phyloP scores from a whole-genome alignment of 2,113 vertebrate genomes.

The Amphilophus citrinellus region DNA sequence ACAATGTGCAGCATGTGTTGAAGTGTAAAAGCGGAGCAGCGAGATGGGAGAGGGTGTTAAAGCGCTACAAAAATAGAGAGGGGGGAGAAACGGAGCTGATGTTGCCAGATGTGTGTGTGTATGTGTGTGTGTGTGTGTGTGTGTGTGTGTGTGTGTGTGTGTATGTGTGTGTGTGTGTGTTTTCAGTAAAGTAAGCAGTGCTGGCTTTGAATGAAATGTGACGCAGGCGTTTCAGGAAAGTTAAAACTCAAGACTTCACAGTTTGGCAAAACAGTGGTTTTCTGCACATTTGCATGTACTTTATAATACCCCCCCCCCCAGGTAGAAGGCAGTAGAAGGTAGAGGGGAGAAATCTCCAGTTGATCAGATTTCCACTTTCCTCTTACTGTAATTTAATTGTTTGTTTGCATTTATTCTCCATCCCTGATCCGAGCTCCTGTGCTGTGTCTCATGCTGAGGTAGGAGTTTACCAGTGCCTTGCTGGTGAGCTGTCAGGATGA shows the following conservation, averaged over 20 bases:
- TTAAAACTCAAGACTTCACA: not conserved
- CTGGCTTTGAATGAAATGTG: conserved; percentile 55
- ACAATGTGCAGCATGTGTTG: conserved; percentile 29
- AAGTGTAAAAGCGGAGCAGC: not conserved
- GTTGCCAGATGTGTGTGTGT: conserved; percentile 72
- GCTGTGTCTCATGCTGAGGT: conserved; percentile 21
- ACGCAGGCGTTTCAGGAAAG: conserved; percentile 2
- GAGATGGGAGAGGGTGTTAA: not conserved
- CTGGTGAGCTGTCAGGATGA: conserved; percentile 85
- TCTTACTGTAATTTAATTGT: not conserved
- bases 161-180: not conserved
- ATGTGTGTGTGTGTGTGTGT: not conserved
- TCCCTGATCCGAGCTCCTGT: not conserved
- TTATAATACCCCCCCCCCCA: too few relatives aligned
- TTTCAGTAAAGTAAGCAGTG: not conserved
- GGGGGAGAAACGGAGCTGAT: conserved; percentile 59
- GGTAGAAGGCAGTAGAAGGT: too few relatives aligned
- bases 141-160: conserved; percentile 47
- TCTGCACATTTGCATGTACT: not conserved
- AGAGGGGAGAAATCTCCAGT: not conserved
- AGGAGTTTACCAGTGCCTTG: conserved; percentile 66
- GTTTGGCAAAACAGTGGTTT: not conserved
- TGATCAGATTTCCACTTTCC: not conserved
- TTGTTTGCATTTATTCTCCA: not conserved
- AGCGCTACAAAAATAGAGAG: not conserved